Evolutionary conservation across 92 coral and sea anemone species (phyloP).

Genomic region (Palythoa grandis): DNA sequence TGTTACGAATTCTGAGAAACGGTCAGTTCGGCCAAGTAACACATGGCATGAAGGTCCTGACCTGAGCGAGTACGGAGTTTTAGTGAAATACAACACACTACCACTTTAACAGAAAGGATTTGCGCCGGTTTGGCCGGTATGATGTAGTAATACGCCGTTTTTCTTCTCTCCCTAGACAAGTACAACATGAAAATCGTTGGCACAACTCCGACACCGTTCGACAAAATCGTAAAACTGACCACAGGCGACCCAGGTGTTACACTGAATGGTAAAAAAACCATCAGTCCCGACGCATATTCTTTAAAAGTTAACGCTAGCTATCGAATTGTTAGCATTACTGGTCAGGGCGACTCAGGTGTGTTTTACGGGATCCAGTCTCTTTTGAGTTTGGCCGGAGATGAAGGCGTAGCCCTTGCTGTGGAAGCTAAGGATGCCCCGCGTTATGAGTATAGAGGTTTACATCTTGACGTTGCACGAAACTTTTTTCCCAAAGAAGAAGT

Average conservation of each 20-base stretch:
- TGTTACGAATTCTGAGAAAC: no score
- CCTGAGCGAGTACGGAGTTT: not conserved
- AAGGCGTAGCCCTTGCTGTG: constrained; percentile 77
- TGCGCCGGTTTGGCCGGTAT: not conserved
- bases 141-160: not conserved
- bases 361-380: constrained; percentile 91
- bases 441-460: constrained; percentile 87
- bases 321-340: constrained; percentile 58
- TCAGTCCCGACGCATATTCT: constrained; percentile 67
- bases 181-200: constrained; percentile 31
- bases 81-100: not conserved
- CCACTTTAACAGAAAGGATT: not conserved
- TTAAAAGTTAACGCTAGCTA: constrained; percentile 47
- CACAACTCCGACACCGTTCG: not conserved
- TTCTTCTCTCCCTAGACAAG: constrained; percentile 12
- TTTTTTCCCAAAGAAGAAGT: constrained; percentile 84
- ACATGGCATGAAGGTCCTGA: not conserved
- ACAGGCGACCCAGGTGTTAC: constrained; percentile 59
- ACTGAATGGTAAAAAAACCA: constrained; percentile 33
- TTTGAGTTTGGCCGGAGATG: constrained; percentile 61
- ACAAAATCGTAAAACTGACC: constrained; percentile 35
- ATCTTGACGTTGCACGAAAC: constrained; percentile 86
- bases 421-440: constrained; percentile 88
- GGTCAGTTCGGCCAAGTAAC: no score
- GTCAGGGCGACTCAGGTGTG: constrained; percentile 62